phyloP scores from a whole-genome alignment of 30 jellyfish, hydroid and myxozoan species.

The Aurelia aurita region DNA sequence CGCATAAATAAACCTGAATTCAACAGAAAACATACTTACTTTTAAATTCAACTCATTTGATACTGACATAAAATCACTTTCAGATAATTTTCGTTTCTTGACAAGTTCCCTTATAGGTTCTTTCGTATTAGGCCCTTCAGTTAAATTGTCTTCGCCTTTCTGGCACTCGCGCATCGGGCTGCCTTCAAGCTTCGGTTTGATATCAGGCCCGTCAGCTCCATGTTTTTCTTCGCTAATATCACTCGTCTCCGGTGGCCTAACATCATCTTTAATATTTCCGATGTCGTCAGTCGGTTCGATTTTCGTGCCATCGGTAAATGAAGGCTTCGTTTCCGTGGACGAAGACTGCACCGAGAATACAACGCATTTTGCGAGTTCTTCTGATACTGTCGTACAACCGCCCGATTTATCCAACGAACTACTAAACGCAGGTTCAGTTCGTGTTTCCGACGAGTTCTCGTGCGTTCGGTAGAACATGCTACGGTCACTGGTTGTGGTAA shows the following conservation, averaged over 20 bases:
- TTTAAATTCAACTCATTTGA: not conserved
- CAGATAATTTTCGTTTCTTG: not conserved
- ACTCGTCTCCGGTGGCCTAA: too few relatives aligned
- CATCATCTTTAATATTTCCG: too few relatives aligned
- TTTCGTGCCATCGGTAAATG: not conserved
- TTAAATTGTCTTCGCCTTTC: too few relatives aligned
- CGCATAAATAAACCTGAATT: too few relatives aligned
- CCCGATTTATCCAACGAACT: conserved; percentile 19
- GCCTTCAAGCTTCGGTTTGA: too few relatives aligned
- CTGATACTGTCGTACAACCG: conserved; percentile 59
- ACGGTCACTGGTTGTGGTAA: not conserved
- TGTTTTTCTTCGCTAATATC: too few relatives aligned
- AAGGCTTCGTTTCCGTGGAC: not conserved
- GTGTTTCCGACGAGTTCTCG: not conserved
- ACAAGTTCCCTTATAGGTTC: not conserved
- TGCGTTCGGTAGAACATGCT: not conserved
- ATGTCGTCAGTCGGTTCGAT: not conserved
- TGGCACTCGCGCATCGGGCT: too few relatives aligned
- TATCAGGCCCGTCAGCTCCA: too few relatives aligned
- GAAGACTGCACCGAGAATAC: conserved; percentile 38
- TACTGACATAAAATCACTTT: not conserved
- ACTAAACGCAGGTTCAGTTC: not conserved
- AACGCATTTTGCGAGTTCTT: conserved; percentile 54
- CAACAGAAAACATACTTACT: not conserved
- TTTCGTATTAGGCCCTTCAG: not conserved